Base-by-base conservation (phyloP, 1,140 invertebrate genomes). In the Heliothis virescens region DNA sequence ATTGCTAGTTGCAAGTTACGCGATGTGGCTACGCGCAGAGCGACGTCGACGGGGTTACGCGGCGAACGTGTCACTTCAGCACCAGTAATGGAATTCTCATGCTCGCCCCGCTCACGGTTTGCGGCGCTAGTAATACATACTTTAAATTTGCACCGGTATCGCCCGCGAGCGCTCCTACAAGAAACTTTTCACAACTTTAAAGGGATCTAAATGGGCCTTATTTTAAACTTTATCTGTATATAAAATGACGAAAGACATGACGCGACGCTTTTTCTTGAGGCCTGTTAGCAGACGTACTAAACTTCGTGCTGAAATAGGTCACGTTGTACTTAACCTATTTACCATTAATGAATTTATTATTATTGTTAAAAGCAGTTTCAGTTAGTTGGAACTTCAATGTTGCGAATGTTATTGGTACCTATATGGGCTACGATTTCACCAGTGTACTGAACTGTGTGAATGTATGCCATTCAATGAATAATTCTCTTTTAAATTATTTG, bases 81-180 rank as follows among this genome's bases (percentile, higher is more conserved):
- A 81, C 82, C 90, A 86, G 86, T 92, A 92, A 92, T 92, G 91
- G 90, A 90, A 90, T 91, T 92, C 90, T 88, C 91, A 86, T 92
- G 91, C 91, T 92, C 86, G 72, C 79, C 80, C 81, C 85, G 84
- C 83, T 89, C 84, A 87, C 87, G 87, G 89, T 82, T 89, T 90
- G 87, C 84, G 83, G 86, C 81, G 83, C 89, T 89, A 89, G 87
- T 87, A 87, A 90, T 90, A 91, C 90, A 91, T 89, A 92, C 90
- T 92, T 92, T 89, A 92, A 91, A 91, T 92, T 91, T 92, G 87
- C 89, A 92, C 89, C 89, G 87, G 86, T 87, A 87, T 86, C 86
- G 81, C 81, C 87, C 85, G 81, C 85, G 80, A 86, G 85, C 87
- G 83, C 63, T 85, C 81, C 79, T 81, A 83, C 80, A 86, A 85